These are phyloP conservation scores for Eupithecia subfuscata DNA, from an alignment of 2,888 invertebrate genomes.

Conservation along the genomic window DNA sequence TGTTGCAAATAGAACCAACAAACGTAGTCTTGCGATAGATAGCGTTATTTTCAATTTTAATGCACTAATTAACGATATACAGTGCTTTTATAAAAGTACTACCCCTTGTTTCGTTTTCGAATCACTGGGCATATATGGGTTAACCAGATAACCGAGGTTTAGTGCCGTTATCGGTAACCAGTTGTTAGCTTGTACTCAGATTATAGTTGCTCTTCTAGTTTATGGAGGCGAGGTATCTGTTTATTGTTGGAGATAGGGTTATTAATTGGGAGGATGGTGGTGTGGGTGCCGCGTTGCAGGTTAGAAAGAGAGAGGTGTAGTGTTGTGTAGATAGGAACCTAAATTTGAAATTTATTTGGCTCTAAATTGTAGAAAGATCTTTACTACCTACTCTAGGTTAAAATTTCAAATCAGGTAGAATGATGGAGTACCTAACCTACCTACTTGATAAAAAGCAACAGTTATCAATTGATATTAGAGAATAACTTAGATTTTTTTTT, in stretches of 20 bases:
- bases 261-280: constrained; percentile 8
- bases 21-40: too few species aligned
- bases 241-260: constrained; percentile 21
- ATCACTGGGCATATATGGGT: too few species aligned
- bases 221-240: constrained; percentile 4
- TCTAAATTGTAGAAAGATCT: not conserved
- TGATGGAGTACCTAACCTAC: not conserved
- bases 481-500: too few species aligned
- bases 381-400: not conserved
- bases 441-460: not conserved
- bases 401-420: not conserved
- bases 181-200: constrained; percentile 43
- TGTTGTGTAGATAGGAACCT: too few species aligned
- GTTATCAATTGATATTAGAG: not conserved
- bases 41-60: too few species aligned
- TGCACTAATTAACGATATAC: too few species aligned
- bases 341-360: not conserved
- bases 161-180: constrained; percentile 51
- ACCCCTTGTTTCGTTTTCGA: too few species aligned
- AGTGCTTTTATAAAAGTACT: too few species aligned
- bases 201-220: not conserved
- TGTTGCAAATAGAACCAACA: too few species aligned
- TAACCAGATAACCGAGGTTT: constrained; percentile 44
- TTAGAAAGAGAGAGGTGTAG: too few species aligned
- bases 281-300: not conserved